Conservation (phyloP, 2,888 invertebrate species). For the Alloplasta piceator region DNA sequence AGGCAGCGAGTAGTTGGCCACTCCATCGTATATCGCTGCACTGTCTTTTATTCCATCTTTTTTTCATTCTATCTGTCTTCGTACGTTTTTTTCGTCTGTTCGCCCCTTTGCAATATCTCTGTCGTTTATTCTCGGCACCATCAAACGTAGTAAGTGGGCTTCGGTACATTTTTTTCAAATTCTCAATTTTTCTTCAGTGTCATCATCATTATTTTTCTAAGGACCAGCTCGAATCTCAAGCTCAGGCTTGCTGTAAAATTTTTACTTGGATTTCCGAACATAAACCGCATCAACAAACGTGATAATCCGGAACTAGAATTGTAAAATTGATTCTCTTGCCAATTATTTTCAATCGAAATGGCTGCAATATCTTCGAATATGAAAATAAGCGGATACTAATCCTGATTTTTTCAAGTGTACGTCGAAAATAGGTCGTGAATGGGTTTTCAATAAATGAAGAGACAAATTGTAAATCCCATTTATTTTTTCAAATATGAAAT, state of each 20-base stretch:
- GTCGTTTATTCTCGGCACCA: conserved; percentile 11
- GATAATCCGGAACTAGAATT: too few species aligned
- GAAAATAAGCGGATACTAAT: too few species aligned
- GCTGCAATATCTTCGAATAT: too few species aligned
- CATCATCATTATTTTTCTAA: neutral
- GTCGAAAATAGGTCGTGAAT: too few species aligned
- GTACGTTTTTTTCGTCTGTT: neutral
- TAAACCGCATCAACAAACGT: too few species aligned
- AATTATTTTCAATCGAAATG: too few species aligned
- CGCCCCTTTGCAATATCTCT: neutral
- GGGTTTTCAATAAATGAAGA: too few species aligned
- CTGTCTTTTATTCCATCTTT: neutral
- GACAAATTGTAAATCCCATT: too few species aligned
- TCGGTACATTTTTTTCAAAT: neutral
- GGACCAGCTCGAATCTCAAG: neutral
- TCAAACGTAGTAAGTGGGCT: neutral
- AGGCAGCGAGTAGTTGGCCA: neutral
- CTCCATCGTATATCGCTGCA: neutral
- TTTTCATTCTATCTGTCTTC: neutral
- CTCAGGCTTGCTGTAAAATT: conserved; percentile 5
- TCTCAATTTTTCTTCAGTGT: neutral
- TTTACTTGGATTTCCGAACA: too few species aligned
- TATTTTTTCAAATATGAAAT: too few species aligned
- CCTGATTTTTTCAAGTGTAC: too few species aligned
- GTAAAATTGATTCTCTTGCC: too few species aligned